Evolutionary conservation across 2,113 vertebrate species (phyloP).

Genomic region (Mionectes macconnelli): DNA sequence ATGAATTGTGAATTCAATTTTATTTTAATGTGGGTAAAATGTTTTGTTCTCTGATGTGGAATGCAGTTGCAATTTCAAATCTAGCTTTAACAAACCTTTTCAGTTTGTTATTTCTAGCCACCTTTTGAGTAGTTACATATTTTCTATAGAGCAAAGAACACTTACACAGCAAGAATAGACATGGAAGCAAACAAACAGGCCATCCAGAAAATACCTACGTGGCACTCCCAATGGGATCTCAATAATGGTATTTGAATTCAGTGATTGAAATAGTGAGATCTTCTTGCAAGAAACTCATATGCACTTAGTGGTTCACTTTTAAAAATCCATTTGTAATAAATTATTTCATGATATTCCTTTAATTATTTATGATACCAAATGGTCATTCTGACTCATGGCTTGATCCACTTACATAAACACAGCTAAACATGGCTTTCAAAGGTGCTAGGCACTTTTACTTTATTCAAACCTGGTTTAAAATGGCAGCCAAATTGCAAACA

Average conservation of each 20-base stretch:
- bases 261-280: constrained; percentile 21
- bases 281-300: background rate
- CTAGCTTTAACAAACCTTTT: background rate
- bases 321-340: constrained; percentile 57
- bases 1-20: background rate
- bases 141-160: background rate
- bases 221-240: constrained; percentile 21
- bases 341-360: constrained; percentile 45
- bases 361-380: constrained; percentile 39
- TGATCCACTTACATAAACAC: constrained; percentile 18
- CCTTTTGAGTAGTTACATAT: background rate
- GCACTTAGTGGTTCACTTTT: constrained; percentile 36
- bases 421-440: background rate
- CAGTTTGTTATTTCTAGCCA: background rate
- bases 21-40: background rate
- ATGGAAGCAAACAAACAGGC: background rate
- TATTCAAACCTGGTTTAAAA: background rate
- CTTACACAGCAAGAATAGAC: background rate
- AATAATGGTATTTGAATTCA: constrained; percentile 28
- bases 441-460: background rate
- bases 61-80: background rate
- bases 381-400: constrained; percentile 6
- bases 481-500: background rate
- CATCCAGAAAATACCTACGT: background rate
- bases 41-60: background rate